Base-by-base conservation (phyloP, 2,113 vertebrate genomes). In the Colinus virginianus region DNA sequence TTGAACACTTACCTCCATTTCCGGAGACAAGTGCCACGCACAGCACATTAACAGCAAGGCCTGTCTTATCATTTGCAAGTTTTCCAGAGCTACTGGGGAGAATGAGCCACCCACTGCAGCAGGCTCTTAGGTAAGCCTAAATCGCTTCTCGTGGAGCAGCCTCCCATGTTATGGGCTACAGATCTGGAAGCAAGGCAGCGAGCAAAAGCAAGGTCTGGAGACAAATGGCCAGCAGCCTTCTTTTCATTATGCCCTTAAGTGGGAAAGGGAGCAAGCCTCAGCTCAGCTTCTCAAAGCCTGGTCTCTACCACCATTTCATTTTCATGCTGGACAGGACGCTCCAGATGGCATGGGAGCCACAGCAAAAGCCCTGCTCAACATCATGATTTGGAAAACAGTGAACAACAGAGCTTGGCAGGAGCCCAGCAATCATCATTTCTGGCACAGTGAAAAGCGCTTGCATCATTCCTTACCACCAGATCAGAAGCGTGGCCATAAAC, bases 71-170 rank as follows among this genome's bases (percentile, higher is more conserved):
- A 77, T 25, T 59, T 98, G 45, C 97, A 98, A 93, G 97, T 98
- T 91, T 97, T 98, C 92, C 95, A 64, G 13, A 96, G 70, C 46
- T 96, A 93, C 63, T 97, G 97, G 97, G 92, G 94, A 96, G 82
- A 97, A 38, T 98, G 97, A 97, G 95, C 98, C 78, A 67, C 1
- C 23, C 98, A 98, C 93, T 97, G 97, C 23, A 98, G 97, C 86
- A 90, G 97, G 81, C 28, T 93, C 83, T 81, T 98, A 92, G 98
- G 97, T 98, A 97, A 98, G 98, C 62, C 72, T 48, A 58, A 38
- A 51, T 84, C 22, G 45, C 11, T 80, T 82, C 38, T 72, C 3
- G 2, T 55, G 71, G 20, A 20, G 36, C 20, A 55, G 34, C 16
- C 34, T 88, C n/a, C 21, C 0, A 2, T 36, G 34, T 64, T 51